Evolutionary conservation across 2,888 invertebrate genomes (phyloP).

Genomic region (Gymnosoma rotundatum): DNA sequence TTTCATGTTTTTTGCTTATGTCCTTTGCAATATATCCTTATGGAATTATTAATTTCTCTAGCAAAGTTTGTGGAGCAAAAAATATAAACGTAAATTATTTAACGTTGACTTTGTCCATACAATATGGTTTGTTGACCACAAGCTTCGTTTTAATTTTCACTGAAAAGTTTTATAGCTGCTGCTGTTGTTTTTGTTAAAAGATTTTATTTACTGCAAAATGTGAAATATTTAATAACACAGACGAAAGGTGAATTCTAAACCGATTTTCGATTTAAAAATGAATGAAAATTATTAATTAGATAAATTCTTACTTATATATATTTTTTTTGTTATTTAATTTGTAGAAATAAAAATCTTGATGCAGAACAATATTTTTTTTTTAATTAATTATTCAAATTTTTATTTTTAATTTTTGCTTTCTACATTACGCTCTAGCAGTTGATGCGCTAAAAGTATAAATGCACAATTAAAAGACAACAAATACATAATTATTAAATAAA

Average conservation of each 20-base stretch:
- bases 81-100: slow-evolving; percentile 18
- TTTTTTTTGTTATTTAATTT: too few species aligned
- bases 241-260: background rate
- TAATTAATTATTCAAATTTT: too few species aligned
- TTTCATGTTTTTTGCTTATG: slow-evolving; percentile 49
- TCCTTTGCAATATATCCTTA: slow-evolving; percentile 71
- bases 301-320: too few species aligned
- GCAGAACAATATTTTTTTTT: too few species aligned
- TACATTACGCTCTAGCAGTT: too few species aligned
- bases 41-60: slow-evolving; percentile 77
- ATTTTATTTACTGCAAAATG: background rate
- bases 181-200: background rate
- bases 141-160: slow-evolving; percentile 50
- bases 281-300: too few species aligned
- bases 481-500: too few species aligned
- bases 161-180: slow-evolving; percentile 43
- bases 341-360: too few species aligned
- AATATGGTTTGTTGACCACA: slow-evolving; percentile 62
- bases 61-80: slow-evolving; percentile 51
- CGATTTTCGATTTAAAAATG: too few species aligned
- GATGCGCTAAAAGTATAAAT: too few species aligned
- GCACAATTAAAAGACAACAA: too few species aligned
- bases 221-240: background rate
- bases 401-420: too few species aligned
- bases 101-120: slow-evolving; percentile 47